Evolutionary conservation across 2,797 vertebrate species (phyloP), one percentile per base, ranked within the genome.

Genomic region (Protonibea diacanthus): DNA sequence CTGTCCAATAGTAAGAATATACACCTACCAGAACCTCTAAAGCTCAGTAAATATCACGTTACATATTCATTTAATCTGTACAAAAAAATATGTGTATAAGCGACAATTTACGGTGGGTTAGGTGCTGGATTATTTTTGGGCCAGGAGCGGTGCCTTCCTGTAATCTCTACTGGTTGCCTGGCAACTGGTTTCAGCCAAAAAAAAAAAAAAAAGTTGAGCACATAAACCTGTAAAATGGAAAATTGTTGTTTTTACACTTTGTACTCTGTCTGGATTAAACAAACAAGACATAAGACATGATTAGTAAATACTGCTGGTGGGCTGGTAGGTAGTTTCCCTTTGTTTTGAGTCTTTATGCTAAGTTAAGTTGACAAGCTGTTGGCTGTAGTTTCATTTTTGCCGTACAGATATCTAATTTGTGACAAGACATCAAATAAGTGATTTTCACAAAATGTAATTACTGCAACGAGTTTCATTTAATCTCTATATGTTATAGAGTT

Each of bases 251-350:
- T 15, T 23, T 52, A 52, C 21, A 25, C 13, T 15, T 53, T 25
- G 33, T 38, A 2, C 0, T 53, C 33, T 38, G 33, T 38, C 33
- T 38, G 33, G 8, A 55, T 55, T 27, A 55, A 55, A 55, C 14
- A 17, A 25, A 53, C 11, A 5, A 25, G 52, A 27, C 14, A 7
- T 23, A 23, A 44, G 42, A 23, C 6, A 1, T 57, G 55, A 58
- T 73, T 47, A 58, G 49, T 62, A 25, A 51, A 47, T 45, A 51
- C 56, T 9, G 60, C 68, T 52, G 40, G 56, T 18, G 49, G 18
- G 60, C 68, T 52, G 40, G 56, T 18, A 56, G 18, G 25, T n/a
- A 25, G 11, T 60, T 45, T 53, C 17, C 45, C 48, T 56, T 0
- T 40, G 45, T 76, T 64, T 66, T 42, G 0, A 40, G 25, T 58